Base-by-base conservation (phyloP, 2,888 invertebrate species). In the Dinocampus coccinellae region DNA sequence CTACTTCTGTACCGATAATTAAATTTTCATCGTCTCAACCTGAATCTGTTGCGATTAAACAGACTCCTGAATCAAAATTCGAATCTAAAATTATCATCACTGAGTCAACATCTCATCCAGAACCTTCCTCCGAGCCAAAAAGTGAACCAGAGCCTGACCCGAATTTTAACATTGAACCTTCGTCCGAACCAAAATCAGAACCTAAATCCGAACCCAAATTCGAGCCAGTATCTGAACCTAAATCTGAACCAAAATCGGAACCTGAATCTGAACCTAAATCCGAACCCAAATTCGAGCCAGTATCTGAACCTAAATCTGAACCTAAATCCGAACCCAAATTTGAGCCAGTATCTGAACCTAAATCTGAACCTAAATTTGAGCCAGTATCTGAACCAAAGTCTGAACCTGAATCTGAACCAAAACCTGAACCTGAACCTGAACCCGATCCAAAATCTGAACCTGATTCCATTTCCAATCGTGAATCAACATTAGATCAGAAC, bases 71-170 rank as follows among this genome's bases (percentile, higher is more conserved):
- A 65, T 81, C 83, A 0, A 88, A 88, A 70, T 87, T 88, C 0
- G 83, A 88, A 29, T 20, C 16, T 29, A 67, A 33, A 57, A 58
- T 29, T 7, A 4, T 7, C 29, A 7, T 29, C 7, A 29, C 42
- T 0, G 85, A 86, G 60, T 85, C 90, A 0, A 82, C 86, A 79
- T 83, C 89, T 0, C 88, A 89, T 76, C 89, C 91, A 1, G 89
- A 90, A 81, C 88, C 89, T 0, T 86, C 87, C 77, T 88, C 90
- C 61, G 89, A 85, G 85, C 88, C 87, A 22, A 87, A 81, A 76
- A 82, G 88, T 0, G 84, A 86, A 68, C 79, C 88, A 0, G 85
- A 88, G 70, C 85, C 90, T 0, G 86, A 88, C 66, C 86, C 89
- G 0, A 88, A 89, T 69, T 88, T 89, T 0, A 87, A 89, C 73